These are phyloP conservation scores for Cephus rjabovi DNA, from an alignment of 2,888 invertebrate species.

Conservation along the genomic window DNA sequence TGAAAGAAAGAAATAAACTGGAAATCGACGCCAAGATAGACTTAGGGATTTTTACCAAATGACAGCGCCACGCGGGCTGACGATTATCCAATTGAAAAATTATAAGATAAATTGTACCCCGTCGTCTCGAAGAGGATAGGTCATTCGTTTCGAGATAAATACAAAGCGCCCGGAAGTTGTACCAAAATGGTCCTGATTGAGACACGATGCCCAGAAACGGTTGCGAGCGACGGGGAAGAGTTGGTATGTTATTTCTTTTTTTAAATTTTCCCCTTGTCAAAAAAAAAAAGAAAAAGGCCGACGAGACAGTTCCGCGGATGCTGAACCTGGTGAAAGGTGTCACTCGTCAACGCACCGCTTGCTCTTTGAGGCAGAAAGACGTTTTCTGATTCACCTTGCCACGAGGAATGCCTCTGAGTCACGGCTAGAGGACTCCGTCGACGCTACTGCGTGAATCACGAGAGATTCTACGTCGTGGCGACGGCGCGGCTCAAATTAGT, in stretches of 20 bases:
- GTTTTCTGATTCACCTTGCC: background rate
- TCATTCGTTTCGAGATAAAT: background rate
- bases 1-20: background rate
- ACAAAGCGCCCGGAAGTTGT: background rate
- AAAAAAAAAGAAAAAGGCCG: background rate
- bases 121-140: background rate
- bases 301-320: background rate
- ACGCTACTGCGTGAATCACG: too few species aligned
- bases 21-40: slow-evolving; percentile 22
- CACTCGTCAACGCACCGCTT: background rate
- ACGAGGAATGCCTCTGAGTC: background rate
- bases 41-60: slow-evolving; percentile 52
- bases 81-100: background rate
- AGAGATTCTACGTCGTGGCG: too few species aligned
- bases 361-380: background rate
- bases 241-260: background rate
- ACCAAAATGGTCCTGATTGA: background rate
- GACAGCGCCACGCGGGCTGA: slow-evolving; percentile 35
- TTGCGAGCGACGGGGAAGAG: background rate
- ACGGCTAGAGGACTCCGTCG: background rate
- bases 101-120: background rate
- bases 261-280: background rate
- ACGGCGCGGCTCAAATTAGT: background rate
- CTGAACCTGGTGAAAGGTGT: background rate
- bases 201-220: background rate